phyloP scores from a whole-genome alignment of 2,797 vertebrate species.

The Galagoides demidoff region DNA sequence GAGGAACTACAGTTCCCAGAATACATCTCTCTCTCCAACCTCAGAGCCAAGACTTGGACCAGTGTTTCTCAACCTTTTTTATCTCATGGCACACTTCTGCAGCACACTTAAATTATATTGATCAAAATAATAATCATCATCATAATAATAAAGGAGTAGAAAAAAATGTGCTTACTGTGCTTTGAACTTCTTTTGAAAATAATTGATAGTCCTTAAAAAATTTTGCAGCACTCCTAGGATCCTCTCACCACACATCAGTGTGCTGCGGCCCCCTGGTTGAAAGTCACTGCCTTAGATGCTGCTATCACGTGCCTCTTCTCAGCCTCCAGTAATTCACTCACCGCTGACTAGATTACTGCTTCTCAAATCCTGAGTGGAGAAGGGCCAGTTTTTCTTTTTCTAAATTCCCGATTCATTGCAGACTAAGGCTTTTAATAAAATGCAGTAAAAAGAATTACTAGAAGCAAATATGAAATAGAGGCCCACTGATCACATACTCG shows the following conservation, averaged over 20 bases:
- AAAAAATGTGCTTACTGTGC: no score
- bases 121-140: no score
- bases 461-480: background rate
- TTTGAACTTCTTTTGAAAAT: no score
- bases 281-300: background rate
- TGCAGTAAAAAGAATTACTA: background rate
- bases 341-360: background rate
- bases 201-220: no score
- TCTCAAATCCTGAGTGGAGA: background rate
- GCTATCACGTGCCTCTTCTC: background rate
- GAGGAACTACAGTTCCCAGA: background rate
- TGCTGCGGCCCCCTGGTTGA: no score
- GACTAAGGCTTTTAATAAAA: background rate
- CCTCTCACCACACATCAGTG: no score
- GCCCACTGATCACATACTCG: background rate
- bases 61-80: no score
- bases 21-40: background rate
- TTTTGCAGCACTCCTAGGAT: no score
- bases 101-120: no score
- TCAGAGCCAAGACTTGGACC: background rate
- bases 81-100: no score
- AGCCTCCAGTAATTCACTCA: background rate
- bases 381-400: background rate
- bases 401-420: background rate
- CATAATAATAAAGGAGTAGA: no score